Base-by-base conservation (phyloP, 2,797 vertebrate genomes). In the Catostomus latipinnis region DNA sequence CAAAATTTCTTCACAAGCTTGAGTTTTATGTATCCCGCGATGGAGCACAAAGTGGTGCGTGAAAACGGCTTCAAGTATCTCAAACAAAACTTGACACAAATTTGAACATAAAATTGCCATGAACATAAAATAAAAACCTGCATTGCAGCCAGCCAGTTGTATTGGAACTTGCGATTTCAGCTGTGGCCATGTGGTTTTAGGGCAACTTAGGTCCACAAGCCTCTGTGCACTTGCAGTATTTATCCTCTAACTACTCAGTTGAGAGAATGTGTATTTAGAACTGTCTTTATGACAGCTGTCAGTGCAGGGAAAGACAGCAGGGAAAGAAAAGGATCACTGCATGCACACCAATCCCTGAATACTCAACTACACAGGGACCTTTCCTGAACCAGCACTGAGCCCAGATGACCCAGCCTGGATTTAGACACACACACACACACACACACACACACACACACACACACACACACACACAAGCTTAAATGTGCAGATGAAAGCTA, bases 301-400 rank as follows among this genome's bases (percentile, higher is more conserved):
- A 54, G 7, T 1, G 58, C 22, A 75, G 76, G 50, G 16, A 18
- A 18, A 48, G 56, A 61, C 76, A 22, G 58, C 61, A 50, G 60
- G 54, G 65, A 74, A 61, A 54, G 45, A 68, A 82, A 22, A 74
- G 70, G 18, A 63, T 68, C 12, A 67, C n/a, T 71, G 18, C 63
- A 48, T 78, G 62, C 53, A 57, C 48, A 66, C 78, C 57, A 54
- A 71, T 81, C 60, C 45, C 69, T 76, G 69, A 76, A 66, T 52
- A 79, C 69, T 63, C 34, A 45, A 14, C 62, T 63, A 49, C 52
- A 58, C 46, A 63, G 56, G 10, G 34, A 81, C 78, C 77, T 81
- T 74, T 69, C 58, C 52, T 81, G 62, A 82, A 71, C 82, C 49
- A 56, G 46, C 54, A 61, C 63, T 53, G 73, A 63, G 73, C 81